Percentiles rank a stretch among this genome's conserved stretches.
phyloP scores from a whole-genome alignment of 2,888 invertebrate species.

The Molanna angustata region DNA sequence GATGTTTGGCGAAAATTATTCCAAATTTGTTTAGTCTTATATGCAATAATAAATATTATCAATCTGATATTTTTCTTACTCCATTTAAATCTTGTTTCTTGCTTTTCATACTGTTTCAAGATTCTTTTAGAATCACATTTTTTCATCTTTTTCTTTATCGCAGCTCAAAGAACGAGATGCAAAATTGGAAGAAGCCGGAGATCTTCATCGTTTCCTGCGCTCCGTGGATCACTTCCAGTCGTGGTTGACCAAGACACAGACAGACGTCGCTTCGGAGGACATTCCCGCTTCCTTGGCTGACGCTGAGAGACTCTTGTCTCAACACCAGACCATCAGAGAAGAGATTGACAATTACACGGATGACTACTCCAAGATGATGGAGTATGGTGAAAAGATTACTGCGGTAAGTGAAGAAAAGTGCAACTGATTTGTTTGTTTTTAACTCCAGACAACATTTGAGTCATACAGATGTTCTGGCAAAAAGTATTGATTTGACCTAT shows the following conservation, averaged over 20 bases:
- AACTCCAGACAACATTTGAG: not conserved
- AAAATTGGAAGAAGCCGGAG: slow-evolving; percentile 97
- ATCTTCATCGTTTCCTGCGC: slow-evolving; percentile 94
- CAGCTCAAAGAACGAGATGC: slow-evolving; percentile 96
- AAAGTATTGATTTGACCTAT: no score
- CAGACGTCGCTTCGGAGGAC: slow-evolving; percentile 97
- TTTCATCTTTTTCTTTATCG: no score
- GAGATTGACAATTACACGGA: slow-evolving; percentile 99
- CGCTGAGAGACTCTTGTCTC: slow-evolving; percentile 93
- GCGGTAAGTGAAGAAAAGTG: slow-evolving; percentile 61
- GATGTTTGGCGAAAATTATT: no score
- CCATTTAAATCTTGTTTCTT: no score
- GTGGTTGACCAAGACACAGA: slow-evolving; percentile 98
- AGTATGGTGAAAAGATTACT: slow-evolving; percentile 95
- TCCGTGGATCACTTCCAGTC: slow-evolving; percentile 99
- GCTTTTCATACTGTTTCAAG: no score
- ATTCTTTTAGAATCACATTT: no score
- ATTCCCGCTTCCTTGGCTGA: slow-evolving; percentile 91
- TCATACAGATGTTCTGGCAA: no score
- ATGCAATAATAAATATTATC: no score
- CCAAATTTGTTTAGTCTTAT: no score
- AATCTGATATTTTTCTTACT: no score
- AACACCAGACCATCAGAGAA: slow-evolving; percentile 97
- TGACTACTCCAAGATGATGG: slow-evolving; percentile 99
- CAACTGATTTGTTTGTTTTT: not conserved